phyloP scores from a whole-genome alignment of 2,888 invertebrate genomes.

The Globia sparganii region DNA sequence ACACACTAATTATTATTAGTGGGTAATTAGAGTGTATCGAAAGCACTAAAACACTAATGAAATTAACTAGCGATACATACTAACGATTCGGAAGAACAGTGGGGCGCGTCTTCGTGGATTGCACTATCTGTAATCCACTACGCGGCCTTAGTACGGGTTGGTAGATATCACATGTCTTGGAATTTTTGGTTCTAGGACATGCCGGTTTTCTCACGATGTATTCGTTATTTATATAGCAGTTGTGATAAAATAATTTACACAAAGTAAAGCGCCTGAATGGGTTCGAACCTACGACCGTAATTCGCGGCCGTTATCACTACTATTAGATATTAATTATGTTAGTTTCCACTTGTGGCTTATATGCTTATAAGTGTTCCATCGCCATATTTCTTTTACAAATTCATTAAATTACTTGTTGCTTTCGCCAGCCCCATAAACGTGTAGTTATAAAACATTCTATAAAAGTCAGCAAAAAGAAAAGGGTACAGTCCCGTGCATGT shows the following conservation, averaged over 20 bases:
- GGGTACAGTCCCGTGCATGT: not conserved
- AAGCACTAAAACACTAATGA: too few relatives aligned
- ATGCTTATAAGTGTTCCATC: not conserved
- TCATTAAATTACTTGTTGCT: not conserved
- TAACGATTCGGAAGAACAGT: too few relatives aligned
- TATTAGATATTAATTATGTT: not conserved
- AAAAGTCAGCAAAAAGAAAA: conserved; percentile 10
- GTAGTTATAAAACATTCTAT: conserved; percentile 2
- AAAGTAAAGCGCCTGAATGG: not conserved
- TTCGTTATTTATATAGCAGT: not conserved
- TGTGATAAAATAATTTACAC: not conserved
- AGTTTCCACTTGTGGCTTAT: not conserved
- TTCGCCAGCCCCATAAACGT: not conserved
- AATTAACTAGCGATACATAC: too few relatives aligned
- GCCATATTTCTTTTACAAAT: not conserved
- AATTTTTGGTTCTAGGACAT: too few relatives aligned
- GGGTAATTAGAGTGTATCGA: too few relatives aligned
- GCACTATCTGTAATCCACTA: too few relatives aligned
- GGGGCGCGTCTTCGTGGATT: too few relatives aligned
- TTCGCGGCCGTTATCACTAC: not conserved
- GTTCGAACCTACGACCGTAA: not conserved
- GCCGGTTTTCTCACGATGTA: not conserved
- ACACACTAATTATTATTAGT: too few relatives aligned
- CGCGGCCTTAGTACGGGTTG: too few relatives aligned
- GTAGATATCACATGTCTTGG: not conserved